Evolutionary conservation across 2,113 vertebrate species (phyloP).

Genomic region (Thalassoma bifasciatum): DNA sequence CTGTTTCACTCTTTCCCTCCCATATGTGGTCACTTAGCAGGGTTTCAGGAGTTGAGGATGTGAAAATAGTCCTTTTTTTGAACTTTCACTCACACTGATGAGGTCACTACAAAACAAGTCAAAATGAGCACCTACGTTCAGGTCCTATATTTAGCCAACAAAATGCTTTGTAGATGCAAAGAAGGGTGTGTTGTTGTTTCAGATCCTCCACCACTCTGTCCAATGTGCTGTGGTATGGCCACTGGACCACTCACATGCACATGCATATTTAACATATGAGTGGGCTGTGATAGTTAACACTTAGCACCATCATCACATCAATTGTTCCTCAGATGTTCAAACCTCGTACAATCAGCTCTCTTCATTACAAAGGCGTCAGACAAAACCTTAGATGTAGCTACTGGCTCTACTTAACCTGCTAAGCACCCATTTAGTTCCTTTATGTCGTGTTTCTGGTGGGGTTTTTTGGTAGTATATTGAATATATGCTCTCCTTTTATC

Average conservation of each 20-base stretch:
- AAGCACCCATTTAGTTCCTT: too few relatives aligned
- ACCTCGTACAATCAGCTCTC: not conserved
- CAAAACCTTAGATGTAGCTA: not conserved
- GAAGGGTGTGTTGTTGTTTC: constrained; percentile 51
- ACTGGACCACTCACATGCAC: not conserved
- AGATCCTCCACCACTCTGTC: constrained; percentile 39
- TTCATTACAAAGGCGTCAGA: not conserved
- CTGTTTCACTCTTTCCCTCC: constrained; percentile 36
- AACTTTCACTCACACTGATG: constrained; percentile 24
- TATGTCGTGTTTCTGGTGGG: too few relatives aligned
- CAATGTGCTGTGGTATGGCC: constrained; percentile 29
- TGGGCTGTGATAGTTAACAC: not conserved
- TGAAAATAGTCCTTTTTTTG: not conserved
- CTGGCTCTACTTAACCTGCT: not conserved
- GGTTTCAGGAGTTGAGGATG: not conserved
- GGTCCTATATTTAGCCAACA: constrained; percentile 8
- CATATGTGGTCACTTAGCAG: constrained; percentile 35
- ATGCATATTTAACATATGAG: not conserved
- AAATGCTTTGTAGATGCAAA: constrained; percentile 5
- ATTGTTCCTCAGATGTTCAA: not conserved
- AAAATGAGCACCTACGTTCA: not conserved
- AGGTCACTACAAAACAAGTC: constrained; percentile 24
- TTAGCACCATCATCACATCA: constrained; percentile 9
- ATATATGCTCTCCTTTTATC: too few relatives aligned
- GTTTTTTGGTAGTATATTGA: too few relatives aligned